Conservation (phyloP, 2,888 invertebrate genomes). For the Sepiola atlantica region DNA sequence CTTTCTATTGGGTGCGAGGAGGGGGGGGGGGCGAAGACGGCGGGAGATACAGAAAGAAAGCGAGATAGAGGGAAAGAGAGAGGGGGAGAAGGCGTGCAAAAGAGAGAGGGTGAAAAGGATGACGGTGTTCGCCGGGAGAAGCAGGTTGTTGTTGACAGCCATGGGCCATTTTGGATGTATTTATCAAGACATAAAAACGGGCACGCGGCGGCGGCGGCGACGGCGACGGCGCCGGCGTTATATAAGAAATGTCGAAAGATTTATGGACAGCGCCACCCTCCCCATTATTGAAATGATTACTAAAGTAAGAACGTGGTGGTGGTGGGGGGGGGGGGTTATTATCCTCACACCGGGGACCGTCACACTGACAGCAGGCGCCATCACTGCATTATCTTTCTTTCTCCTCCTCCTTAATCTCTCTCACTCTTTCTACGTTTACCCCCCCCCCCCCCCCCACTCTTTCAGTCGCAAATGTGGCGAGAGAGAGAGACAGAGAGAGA, state of each 20-base stretch:
- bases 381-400: background rate
- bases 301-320: background rate
- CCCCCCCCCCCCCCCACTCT: background rate
- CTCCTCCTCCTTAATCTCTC: background rate
- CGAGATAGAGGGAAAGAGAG: background rate
- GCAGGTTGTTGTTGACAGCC: background rate
- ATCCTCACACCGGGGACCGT: background rate
- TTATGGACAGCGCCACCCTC: background rate
- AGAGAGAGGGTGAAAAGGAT: background rate
- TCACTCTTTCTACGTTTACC: background rate
- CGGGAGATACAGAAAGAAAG: no score
- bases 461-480: background rate
- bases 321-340: background rate
- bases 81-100: no score
- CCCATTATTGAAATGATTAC: background rate
- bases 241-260: background rate
- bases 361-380: background rate
- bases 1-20: no score
- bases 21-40: no score
- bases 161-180: background rate
- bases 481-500: background rate
- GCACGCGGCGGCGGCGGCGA: background rate
- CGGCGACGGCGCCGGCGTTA: background rate
- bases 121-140: background rate
- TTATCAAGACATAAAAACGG: background rate